phyloP scores from a whole-genome alignment of 2,113 vertebrate species.

The Mesoclemmys tuberculata region DNA sequence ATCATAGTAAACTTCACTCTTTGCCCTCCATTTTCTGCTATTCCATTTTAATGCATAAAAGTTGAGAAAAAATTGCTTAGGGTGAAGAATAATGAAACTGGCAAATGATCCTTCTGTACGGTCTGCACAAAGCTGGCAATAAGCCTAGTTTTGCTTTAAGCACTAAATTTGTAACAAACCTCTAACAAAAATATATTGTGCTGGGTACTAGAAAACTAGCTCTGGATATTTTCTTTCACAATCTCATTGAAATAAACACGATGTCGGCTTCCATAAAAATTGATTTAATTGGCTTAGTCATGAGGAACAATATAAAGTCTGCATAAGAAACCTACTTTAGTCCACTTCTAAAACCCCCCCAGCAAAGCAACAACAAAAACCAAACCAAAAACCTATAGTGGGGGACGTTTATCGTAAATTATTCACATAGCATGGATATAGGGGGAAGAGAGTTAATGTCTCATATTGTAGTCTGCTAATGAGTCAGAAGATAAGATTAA shows the following conservation, averaged over 20 bases:
- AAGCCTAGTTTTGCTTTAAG: neutral
- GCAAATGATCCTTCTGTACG: neutral
- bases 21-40: neutral
- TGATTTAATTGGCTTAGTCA: neutral
- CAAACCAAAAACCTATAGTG: neutral
- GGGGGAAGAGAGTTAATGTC: neutral
- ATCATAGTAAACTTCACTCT: neutral
- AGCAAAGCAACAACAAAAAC: neutral
- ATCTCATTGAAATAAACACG: constrained; percentile 38
- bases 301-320: neutral
- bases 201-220: neutral
- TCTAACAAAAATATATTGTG: neutral
- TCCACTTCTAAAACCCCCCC: constrained; percentile 16
- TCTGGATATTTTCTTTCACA: neutral
- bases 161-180: neutral
- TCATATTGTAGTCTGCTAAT: constrained; percentile 27
- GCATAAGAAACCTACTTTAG: constrained; percentile 10
- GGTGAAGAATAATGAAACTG: neutral
- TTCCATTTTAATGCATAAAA: neutral
- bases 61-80: neutral
- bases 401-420: constrained; percentile 12
- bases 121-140: neutral
- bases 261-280: constrained; percentile 14
- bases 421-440: constrained; percentile 1
- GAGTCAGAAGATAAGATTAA: constrained; percentile 23